Base-by-base conservation (phyloP, 23 tunicate genomes). In the Trididemnum nubilum region DNA sequence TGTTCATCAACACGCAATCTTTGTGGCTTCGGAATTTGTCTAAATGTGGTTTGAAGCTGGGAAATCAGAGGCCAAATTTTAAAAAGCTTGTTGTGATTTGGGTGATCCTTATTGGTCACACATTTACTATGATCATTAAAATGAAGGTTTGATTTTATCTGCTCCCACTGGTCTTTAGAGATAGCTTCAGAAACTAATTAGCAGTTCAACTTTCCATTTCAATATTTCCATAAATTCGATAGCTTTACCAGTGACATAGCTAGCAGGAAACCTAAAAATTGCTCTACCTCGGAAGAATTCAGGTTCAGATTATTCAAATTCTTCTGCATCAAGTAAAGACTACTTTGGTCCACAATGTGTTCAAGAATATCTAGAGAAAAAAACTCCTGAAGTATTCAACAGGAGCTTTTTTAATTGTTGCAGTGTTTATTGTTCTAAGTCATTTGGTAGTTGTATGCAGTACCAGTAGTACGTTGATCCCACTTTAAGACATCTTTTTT, bases 131-230 rank as follows among this genome's bases (percentile, higher is more conserved):
- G 31, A 38, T 67, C 38, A 67, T 67, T 30, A n/a, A 67, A 67
- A 33, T 67, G 74, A 63, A 63, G 25, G 7, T 18, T 63, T 21
- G 69, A 21, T 63, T 63, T 63, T 63, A 63, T 63, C 23, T 63
- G 69, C 69, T 63, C 69, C 69, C 69, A 63, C 7, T 28, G 4
- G 28, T 63, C 69, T 18, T 28, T 21, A 63, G 69, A 63, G 7
- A 63, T 18, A 23, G 23, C 69, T 63, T 63, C 27, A 4, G 69
- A 18, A 4, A 63, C 69, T 21, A 63, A 28, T 18, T 24, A 28
- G 69, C 69, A 63, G 69, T 63, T 63, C 28, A 63, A 23, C 23
- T 63, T 63, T 63, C 69, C 69, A 63, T 28, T 63, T 28, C 69
- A 63, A 23, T 63, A 63, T 63, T 19, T 24, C 69, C 28, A n/a